phyloP scores from a whole-genome alignment of 1,140 invertebrate genomes.

The Ceratosolen solmsi region DNA sequence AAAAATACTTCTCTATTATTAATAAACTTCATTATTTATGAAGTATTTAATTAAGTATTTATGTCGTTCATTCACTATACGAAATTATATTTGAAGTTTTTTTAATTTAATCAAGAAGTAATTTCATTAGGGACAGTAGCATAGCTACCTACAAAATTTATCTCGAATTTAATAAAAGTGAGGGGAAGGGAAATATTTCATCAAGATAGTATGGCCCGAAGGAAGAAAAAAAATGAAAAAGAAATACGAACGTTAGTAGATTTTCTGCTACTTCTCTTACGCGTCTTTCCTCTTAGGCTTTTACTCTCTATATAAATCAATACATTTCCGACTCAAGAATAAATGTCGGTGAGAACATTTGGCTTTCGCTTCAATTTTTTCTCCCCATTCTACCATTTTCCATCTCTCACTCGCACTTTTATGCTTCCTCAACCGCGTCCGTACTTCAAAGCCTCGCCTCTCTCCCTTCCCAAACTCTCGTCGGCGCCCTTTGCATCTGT shows the following conservation, averaged over 20 bases:
- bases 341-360: constrained; percentile 51
- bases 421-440: constrained; percentile 30
- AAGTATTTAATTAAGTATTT: too few species aligned
- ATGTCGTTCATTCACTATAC: too few species aligned
- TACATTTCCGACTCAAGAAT: constrained; percentile 15
- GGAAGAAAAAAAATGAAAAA: background rate
- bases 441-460: constrained; percentile 31
- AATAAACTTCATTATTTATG: too few species aligned
- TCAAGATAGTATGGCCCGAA: constrained; percentile 31
- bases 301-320: constrained; percentile 42
- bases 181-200: background rate
- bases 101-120: background rate
- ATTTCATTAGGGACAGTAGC: constrained; percentile 5
- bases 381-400: background rate
- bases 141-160: constrained; percentile 5
- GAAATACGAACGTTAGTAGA: background rate
- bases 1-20: too few species aligned
- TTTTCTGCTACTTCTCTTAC: constrained; percentile 21
- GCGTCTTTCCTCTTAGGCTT: constrained; percentile 40
- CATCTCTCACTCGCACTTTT: constrained; percentile 26
- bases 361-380: constrained; percentile 50
- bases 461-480: constrained; percentile 16
- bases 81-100: too few species aligned
- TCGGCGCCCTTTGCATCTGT: background rate
- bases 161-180: constrained; percentile 6